A percentile compares a stretch with the other conserved stretches of the same genome.
Evolutionary conservation across 2,797 vertebrate genomes (phyloP).

Genomic region (Bryconaethiops microstoma): DNA sequence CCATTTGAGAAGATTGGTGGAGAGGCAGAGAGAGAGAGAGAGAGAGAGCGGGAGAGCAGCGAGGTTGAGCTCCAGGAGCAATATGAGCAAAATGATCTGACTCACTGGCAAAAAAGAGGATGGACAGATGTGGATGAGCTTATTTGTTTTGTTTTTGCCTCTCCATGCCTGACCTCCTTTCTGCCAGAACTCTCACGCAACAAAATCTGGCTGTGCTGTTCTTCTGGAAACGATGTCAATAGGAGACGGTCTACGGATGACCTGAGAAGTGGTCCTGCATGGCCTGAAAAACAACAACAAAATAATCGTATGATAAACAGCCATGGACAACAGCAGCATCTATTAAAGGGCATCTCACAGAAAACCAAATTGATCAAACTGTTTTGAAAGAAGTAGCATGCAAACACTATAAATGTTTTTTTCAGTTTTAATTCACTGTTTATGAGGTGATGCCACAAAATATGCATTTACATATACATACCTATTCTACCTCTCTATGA

Average conservation of each 20-base stretch:
- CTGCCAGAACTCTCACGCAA: not conserved
- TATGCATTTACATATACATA: too few relatives aligned
- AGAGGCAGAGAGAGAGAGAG: not conserved
- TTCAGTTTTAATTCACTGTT: too few relatives aligned
- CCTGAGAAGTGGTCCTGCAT: not conserved
- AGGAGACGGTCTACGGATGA: not conserved
- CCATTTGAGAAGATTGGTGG: not conserved
- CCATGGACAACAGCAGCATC: not conserved
- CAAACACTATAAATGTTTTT: too few relatives aligned
- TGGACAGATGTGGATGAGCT: constrained; percentile 15
- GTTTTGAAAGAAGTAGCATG: too few relatives aligned
- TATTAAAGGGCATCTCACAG: not conserved
- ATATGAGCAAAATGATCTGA: constrained; percentile 68
- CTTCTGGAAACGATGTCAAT: not conserved
- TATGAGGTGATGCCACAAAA: too few relatives aligned
- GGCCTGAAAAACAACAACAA: not conserved
- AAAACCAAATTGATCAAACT: too few relatives aligned
- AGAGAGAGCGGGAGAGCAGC: constrained; percentile 27
- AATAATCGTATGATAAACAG: not conserved
- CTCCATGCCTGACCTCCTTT: not conserved
- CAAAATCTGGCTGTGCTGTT: not conserved
- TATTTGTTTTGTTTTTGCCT: not conserved
- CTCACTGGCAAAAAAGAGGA: constrained; percentile 38
- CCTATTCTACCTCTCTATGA: too few relatives aligned
- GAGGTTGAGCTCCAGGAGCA: constrained; percentile 65